Evolutionary conservation across 1,140 invertebrate genomes (phyloP), one percentile per base, ranked within the genome.

Genomic region (Bombus pascuorum): DNA sequence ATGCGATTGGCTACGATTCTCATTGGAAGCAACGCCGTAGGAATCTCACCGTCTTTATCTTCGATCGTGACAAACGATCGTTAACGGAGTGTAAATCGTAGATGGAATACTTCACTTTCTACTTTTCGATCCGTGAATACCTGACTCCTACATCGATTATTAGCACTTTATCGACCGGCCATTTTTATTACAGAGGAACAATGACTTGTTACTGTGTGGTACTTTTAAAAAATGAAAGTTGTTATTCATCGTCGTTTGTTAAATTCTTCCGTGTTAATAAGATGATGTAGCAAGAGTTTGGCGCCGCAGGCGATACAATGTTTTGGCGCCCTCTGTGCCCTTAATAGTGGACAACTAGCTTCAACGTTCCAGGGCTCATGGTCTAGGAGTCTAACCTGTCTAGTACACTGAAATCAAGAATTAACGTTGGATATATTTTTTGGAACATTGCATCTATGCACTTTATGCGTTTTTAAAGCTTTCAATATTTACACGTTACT

Each of bases 71-170:
- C 25, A 34, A 65, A 59, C 44, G 44, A 57, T 70, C 62, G 73
- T 68, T 78, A 83, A 83, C 47, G 47, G 8, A 3, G 6, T 57
- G 72, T 74, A 53, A 71, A 70, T 59, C 44, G 75, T 77, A 42
- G n/a, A 59, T 71, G 12, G 13, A 37, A 68, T 32, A 32, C 28
- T 78, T 83, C 39, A 83, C 75, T 70, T 83, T 83, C 74, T 57
- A 71, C 39, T 78, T 70, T 66, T 57, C 13, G 34, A 22, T 15
- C 28, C 42, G 42, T 66, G 10, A 25, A 65, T 65, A n/a, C 47
- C 15, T 15, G 18, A 32, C 12, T 42, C 4, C 8, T 39, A 10
- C 2, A 34, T 47, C 6, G 9, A 68, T 34, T 68, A 68, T 37
- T 25, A 37, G 6, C 32, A 8, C 0, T 66, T 18, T 34, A 34